A percentile compares a stretch with the other conserved stretches of the same genome.
phyloP scores from a whole-genome alignment of 2,797 vertebrate genomes.

The Anguilla megastoma region DNA sequence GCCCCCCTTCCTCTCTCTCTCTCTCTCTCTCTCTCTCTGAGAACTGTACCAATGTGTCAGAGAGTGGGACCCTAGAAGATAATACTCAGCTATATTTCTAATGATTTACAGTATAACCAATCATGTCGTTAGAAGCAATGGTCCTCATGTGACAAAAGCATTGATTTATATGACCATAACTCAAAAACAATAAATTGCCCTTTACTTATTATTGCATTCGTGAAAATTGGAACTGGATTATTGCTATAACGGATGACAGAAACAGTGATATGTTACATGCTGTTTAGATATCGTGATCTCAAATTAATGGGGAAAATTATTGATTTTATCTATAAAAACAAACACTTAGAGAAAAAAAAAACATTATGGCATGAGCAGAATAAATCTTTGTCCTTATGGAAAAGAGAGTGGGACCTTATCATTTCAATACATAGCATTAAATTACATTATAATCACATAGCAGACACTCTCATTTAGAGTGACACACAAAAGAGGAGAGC shows the following conservation, averaged over 20 bases:
- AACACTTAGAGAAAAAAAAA: background rate
- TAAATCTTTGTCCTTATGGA: background rate
- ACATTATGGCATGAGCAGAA: background rate
- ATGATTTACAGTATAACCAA: constrained; percentile 5
- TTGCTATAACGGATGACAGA: background rate
- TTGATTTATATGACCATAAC: constrained; percentile 9
- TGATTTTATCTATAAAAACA: constrained; percentile 11
- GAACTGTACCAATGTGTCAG: background rate
- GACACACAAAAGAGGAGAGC: background rate
- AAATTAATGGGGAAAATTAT: constrained; percentile 1
- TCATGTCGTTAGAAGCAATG: background rate
- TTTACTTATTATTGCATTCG: background rate
- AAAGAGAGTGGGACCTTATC: background rate
- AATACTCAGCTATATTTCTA: background rate
- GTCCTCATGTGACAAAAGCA: constrained; percentile 1
- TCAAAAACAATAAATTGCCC: background rate
- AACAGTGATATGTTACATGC: background rate
- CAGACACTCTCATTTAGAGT: background rate
- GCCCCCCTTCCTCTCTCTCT: too few relatives aligned
- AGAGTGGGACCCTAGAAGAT: background rate
- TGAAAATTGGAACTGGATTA: constrained; percentile 13
- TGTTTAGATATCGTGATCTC: background rate
- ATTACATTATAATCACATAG: background rate
- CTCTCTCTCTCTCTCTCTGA: background rate
- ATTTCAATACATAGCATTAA: background rate